Evolutionary conservation across 1,140 invertebrate species (phyloP).

Genomic region (Centruroides sculpturatus): DNA sequence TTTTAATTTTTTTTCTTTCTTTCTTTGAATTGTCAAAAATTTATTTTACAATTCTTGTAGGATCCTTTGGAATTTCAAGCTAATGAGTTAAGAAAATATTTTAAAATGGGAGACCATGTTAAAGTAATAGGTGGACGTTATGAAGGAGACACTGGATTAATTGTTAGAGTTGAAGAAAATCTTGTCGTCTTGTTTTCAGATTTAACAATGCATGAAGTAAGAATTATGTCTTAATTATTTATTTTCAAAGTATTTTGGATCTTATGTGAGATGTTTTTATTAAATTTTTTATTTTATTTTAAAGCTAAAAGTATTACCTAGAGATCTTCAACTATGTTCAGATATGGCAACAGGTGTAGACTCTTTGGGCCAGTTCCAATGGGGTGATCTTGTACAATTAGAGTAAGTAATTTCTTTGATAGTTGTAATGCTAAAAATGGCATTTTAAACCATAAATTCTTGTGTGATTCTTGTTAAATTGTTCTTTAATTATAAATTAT

Average conservation of each 20-base stretch:
- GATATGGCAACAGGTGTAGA: conserved; percentile 98
- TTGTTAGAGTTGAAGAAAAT: conserved; percentile 87
- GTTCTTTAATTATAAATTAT: no score
- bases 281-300: conserved; percentile 8
- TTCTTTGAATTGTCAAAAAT: not conserved
- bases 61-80: conserved; percentile 85
- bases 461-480: no score
- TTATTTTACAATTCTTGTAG: conserved; percentile 24
- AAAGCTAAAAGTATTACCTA: conserved; percentile 45
- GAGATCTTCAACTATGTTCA: conserved; percentile 84
- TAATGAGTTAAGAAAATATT: conserved; percentile 81
- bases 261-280: not conserved
- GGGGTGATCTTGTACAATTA: conserved; percentile 90
- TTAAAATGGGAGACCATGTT: conserved; percentile 92
- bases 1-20: conserved; percentile 26
- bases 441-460: no score
- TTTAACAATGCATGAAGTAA: conserved; percentile 88
- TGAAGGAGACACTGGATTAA: conserved; percentile 92
- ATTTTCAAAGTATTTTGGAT: not conserved
- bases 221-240: not conserved
- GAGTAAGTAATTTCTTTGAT: conserved; percentile 44
- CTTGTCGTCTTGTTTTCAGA: conserved; percentile 87
- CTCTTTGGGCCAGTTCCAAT: conserved; percentile 92
- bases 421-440: no score
- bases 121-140: conserved; percentile 88